Evolutionary conservation across 2,888 invertebrate species (phyloP), one percentile per base, ranked within the genome.

Genomic region (Plebejus argus): DNA sequence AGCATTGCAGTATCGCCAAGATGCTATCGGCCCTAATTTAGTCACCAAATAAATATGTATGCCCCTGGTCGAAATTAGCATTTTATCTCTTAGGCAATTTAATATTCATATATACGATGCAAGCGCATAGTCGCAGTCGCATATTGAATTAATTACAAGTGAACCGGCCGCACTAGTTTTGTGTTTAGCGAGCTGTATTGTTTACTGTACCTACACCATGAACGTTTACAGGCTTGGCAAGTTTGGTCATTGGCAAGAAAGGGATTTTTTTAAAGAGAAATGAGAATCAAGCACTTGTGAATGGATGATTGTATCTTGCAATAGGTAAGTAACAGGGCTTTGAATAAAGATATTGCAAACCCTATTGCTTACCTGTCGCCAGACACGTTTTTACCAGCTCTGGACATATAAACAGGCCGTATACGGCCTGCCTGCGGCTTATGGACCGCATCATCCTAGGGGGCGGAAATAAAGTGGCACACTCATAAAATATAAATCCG

Each of bases 61-160:
- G 89, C 88, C 88, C 88, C 86, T 86, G 85, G 81, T 81, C 78
- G 78, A 85, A 87, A 93, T 93, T 93, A 91, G 88, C 93, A 93
- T 93, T 93, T 93, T 93, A 93, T 93, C 93, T 92, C 86, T 88
- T 85, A 87, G 84, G 84, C 86, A 84, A 90, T 92, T 91, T 90
- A 91, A 89, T 92, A 93, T 93, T 91, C 93, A 92, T 91, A 87
- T 89, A 87, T 88, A 87, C 88, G 83, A 83, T 88, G 89, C 91
- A 89, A 84, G 91, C 82, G 89, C 89, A 90, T 87, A 87, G 85
- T 83, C 85, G 82, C 82, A 81, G 83, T 81, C 82, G 86, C 86
- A 86, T 87, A 86, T 87, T 87, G 90, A 89, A 93, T 93, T 91
- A 90, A 92, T 92, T 90, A 90, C 85, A 83, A 74, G 74, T 74